Evolutionary conservation across 2,888 invertebrate genomes (phyloP), one percentile per base, ranked within the genome.

Genomic region (Drosophila rubida): DNA sequence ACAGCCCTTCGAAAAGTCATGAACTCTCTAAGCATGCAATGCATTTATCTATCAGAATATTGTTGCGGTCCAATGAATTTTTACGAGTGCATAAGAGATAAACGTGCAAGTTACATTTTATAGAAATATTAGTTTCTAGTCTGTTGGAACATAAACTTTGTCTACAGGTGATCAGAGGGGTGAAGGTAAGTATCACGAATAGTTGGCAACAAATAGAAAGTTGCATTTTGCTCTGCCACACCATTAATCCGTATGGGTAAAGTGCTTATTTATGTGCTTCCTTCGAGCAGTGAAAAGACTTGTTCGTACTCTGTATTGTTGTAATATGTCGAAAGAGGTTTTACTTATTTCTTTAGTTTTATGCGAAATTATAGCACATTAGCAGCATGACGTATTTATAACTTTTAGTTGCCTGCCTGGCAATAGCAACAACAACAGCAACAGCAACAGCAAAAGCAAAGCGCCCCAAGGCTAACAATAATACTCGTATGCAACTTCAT

Each of bases 281-380:
- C 63, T 63, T 45, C 16, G 9, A 48, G 51, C 49, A 45, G 35
- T 51, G 30, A 37, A 60, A 30, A 54, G 54, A 48, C 16, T 58
- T 53, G 55, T 39, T 19, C 19, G 53, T 27, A 32, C n/a, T n/a
- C n/a, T n/a, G n/a, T 45, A 60, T 55, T 74, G 69, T 48, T 48
- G 54, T 22, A 44, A 35, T 45, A 41, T 62, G 62, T 49, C 57
- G 51, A 39, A 22, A 27, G 46, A 53, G 60, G 60, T 60, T 60
- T 60, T 57, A 54, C 45, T 67, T 67, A 60, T 74, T 69, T 55
- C 61, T 72, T 58, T 53, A 67, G 61, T 70, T 75, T 53, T 46
- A 67, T 70, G 58, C 67, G 35, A 84, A 75, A 87, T 86, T 85
- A 69, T 66, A 67, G 54, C 85, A 67, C 76, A 84, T 84, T 87